These are phyloP conservation scores for Alloscopus bannaensis DNA, from an alignment of 2,888 invertebrate genomes.

Conservation along the genomic window DNA sequence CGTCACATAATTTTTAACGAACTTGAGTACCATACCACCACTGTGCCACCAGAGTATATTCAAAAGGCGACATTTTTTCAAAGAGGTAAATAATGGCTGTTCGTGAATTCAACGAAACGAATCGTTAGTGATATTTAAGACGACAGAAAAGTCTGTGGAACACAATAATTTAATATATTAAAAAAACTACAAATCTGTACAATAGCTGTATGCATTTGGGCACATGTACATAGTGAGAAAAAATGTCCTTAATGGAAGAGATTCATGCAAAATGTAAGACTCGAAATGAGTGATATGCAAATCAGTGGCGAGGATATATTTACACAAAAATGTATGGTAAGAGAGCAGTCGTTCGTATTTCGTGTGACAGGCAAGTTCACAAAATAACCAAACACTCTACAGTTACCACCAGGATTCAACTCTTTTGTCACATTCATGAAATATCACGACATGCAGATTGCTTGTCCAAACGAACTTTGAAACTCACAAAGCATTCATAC, in stretches of 20 bases:
- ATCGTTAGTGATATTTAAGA: slow-evolving; percentile 24
- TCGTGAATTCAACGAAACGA: slow-evolving; percentile 58
- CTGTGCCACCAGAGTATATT: neutral
- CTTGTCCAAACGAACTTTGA: too few relatives aligned
- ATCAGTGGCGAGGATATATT: neutral
- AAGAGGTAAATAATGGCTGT: slow-evolving; percentile 43
- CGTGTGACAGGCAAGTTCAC: neutral
- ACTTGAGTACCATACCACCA: slow-evolving; percentile 19
- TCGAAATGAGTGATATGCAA: neutral
- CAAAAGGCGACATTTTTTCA: neutral
- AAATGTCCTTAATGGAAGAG: slow-evolving; percentile 30
- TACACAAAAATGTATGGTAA: neutral
- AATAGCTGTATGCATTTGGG: too few relatives aligned
- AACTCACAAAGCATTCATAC: too few relatives aligned
- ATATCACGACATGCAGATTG: too few relatives aligned
- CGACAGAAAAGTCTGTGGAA: slow-evolving; percentile 7
- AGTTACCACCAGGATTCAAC: neutral
- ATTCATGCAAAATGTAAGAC: neutral
- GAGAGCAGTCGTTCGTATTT: neutral
- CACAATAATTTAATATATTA: slow-evolving; percentile 48
- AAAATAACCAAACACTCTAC: neutral
- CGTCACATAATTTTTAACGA: slow-evolving; percentile 47
- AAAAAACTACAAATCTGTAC: slow-evolving; percentile 22
- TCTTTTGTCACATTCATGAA: too few relatives aligned
- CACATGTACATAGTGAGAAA: slow-evolving; percentile 31